A percentile compares a stretch with the other conserved stretches of the same genome.
phyloP scores from a whole-genome alignment of 2,113 vertebrate genomes.

The Elgaria multicarinata region DNA sequence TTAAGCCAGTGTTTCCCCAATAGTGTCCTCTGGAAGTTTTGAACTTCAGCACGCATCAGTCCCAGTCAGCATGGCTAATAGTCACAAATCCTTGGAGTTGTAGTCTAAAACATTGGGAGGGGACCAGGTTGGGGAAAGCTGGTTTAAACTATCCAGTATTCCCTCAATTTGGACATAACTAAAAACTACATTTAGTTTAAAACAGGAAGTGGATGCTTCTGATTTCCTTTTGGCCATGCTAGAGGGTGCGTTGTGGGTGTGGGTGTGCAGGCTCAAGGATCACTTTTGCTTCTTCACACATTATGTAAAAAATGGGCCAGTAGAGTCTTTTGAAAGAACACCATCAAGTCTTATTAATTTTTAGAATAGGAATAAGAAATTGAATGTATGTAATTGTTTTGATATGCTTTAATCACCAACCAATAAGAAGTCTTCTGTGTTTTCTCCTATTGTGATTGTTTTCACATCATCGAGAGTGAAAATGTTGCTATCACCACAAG shows the following conservation, averaged over 20 bases:
- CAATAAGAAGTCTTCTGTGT: too few relatives aligned
- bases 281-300: background rate
- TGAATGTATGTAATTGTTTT: background rate
- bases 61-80: too few relatives aligned
- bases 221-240: background rate
- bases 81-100: too few relatives aligned
- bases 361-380: background rate
- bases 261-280: background rate
- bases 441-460: background rate
- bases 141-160: too few relatives aligned
- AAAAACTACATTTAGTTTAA: too few relatives aligned
- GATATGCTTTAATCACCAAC: background rate
- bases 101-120: too few relatives aligned
- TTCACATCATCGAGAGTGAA: background rate
- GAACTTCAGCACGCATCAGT: too few relatives aligned
- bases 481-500: background rate
- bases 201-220: background rate
- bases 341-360: background rate
- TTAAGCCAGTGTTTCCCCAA: background rate
- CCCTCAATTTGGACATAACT: too few relatives aligned
- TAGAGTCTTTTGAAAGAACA: too few relatives aligned
- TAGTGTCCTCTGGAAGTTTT: background rate
- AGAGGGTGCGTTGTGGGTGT: background rate
- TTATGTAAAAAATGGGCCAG: background rate
- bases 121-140: too few relatives aligned